phyloP scores from a whole-genome alignment of 2,113 vertebrate species.

The Thunnus thynnus region DNA sequence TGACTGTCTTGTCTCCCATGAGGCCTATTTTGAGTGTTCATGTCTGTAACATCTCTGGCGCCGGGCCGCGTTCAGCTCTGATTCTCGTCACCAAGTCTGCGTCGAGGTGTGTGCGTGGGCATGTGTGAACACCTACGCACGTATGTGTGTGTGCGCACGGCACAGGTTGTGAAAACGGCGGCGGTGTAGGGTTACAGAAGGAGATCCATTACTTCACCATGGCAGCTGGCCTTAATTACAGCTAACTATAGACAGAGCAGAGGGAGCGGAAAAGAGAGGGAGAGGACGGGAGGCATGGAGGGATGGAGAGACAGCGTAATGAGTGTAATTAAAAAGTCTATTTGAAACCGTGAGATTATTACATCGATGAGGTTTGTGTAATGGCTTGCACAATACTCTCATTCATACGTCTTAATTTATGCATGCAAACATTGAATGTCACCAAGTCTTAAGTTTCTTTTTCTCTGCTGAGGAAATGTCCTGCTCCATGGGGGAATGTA shows the following conservation, averaged over 20 bases:
- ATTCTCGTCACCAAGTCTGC: conserved; percentile 39
- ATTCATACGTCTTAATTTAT: conserved; percentile 15
- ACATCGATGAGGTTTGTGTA: conserved; percentile 49
- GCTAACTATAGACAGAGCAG: conserved; percentile 73
- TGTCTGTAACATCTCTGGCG: conserved; percentile 17
- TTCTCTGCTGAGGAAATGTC: neutral
- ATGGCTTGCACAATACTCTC: conserved; percentile 34
- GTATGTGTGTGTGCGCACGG: conserved; percentile 4
- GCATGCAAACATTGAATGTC: neutral
- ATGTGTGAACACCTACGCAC: conserved; percentile 23
- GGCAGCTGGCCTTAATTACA: conserved; percentile 80
- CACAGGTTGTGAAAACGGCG: conserved; percentile 46
- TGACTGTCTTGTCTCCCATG: neutral
- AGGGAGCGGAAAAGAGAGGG: conserved; percentile 36
- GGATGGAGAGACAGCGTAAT: conserved; percentile 52
- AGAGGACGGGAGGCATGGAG: conserved; percentile 7
- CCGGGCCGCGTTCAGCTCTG: conserved; percentile 14
- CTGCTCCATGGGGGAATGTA: neutral
- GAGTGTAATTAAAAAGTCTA: conserved; percentile 81
- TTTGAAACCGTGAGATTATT: conserved; percentile 71
- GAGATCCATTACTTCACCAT: conserved; percentile 73
- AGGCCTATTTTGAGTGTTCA: conserved; percentile 33
- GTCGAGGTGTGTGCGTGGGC: conserved; percentile 23
- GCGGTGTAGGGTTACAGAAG: conserved; percentile 66
- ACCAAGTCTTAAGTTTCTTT: neutral